Evolutionary conservation across 2,113 vertebrate genomes (phyloP), one percentile per base, ranked within the genome.

Genomic region (Numenius arquata): DNA sequence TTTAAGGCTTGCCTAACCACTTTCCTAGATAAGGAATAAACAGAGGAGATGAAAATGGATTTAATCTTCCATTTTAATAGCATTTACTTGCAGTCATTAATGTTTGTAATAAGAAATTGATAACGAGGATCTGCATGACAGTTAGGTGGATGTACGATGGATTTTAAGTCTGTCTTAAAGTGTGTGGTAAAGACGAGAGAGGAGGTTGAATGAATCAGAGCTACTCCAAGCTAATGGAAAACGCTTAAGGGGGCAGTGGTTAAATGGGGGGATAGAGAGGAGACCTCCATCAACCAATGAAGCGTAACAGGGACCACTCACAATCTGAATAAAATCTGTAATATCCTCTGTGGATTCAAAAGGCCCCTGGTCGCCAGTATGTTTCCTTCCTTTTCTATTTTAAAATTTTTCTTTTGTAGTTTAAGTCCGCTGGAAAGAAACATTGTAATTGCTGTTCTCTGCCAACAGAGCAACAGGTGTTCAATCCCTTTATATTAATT

Each of bases 401-500:
- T 47, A 59, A 17, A 73, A 16, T 58, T 72, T 93, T 92, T 53
- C 50, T 73, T 95, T 70, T 79, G 29, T 85, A 82, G 27, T 92
- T 85, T 65, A 85, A 85, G 80, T 92, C 88, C 48, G 76, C 45
- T 66, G 53, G 74, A 85, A 87, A 87, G 80, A 90, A 87, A 92
- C 53, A 72, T 66, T 76, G 53, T 95, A 94, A 96, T 93, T 92
- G 89, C 76, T 91, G 77, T 67, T 94, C 90, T 91, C 83, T 94
- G 79, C 94, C 94, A 95, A 78, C 56, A 88, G 87, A 91, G 77
- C 92, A 95, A 97, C 91, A 95, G 89, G 91, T 96, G 95, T 93
- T 96, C 88, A 88, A 90, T 93, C 78, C 82, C 89, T 95, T 95
- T 95, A 66, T 95, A 95, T 92, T 95, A 96, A 92, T 96, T 96